Evolutionary conservation across 2,797 vertebrate genomes (phyloP).

Genomic region (Sardinella longiceps): DNA sequence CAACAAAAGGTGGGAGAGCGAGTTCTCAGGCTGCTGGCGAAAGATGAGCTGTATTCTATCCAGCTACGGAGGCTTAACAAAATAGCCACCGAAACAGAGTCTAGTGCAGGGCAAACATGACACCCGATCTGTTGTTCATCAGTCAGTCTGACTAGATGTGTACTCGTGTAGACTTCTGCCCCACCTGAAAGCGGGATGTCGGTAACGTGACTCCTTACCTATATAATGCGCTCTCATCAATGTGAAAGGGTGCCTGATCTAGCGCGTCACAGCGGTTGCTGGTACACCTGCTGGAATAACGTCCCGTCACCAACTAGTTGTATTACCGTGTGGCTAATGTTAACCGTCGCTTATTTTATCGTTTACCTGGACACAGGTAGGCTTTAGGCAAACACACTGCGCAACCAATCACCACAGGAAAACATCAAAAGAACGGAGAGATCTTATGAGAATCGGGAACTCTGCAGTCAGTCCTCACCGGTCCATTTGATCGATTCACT

Average conservation of each 20-base stretch:
- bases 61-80: constrained; percentile 52
- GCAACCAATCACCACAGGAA: neutral
- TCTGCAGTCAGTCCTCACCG: constrained; percentile 31
- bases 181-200: constrained; percentile 53
- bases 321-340: neutral
- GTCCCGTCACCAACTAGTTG: neutral
- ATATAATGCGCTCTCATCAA: constrained; percentile 51
- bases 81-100: constrained; percentile 57
- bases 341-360: constrained; percentile 1
- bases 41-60: constrained; percentile 50
- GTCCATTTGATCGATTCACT: constrained; percentile 33
- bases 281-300: constrained; percentile 53
- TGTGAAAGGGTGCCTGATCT: constrained; percentile 26
- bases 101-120: constrained; percentile 55
- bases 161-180: constrained; percentile 44
- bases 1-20: constrained; percentile 37
- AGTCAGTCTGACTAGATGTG: constrained; percentile 56
- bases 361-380: neutral
- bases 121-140: constrained; percentile 61
- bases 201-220: constrained; percentile 58
- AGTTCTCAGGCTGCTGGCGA: constrained; percentile 25
- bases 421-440: neutral
- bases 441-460: constrained; percentile 37
- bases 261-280: neutral
- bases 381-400: neutral